Base-by-base conservation (phyloP, 1,140 invertebrate species). In the Phymorhynchus buccinoides region DNA sequence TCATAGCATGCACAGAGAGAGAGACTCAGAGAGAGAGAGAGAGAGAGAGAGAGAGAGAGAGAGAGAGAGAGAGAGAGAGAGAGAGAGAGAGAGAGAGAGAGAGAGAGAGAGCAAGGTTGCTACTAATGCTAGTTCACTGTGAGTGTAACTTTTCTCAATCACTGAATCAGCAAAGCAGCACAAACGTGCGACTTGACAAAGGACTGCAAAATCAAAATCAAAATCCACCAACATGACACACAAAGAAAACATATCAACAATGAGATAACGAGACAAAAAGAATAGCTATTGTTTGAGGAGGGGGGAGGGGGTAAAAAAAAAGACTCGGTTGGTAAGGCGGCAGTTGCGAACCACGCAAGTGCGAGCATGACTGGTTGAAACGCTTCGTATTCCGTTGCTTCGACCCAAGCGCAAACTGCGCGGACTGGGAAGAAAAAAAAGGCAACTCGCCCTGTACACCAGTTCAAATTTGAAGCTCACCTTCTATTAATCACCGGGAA, bases 351-450 rank as follows among this genome's bases (percentile, higher is more conserved):
- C 77, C 27, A 4, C n/a, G 77, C 77, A 79, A 79, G 77, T 79
- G 77, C 77, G 73, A 75, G 73, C 73, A 75, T 75, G 73, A n/a
- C n/a, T 39, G 41, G 37, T 41, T 16, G 73, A 75, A 16, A 42
- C 22, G 9, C 62, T 32, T 37, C 44, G 14, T 41, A 82, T n/a
- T n/a, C n/a, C n/a, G n/a, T n/a, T n/a, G n/a, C n/a, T n/a, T n/a
- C n/a, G n/a, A n/a, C n/a, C n/a, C n/a, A n/a, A n/a, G n/a, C n/a
- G n/a, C n/a, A n/a, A n/a, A n/a, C n/a, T n/a, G n/a, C n/a, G n/a
- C n/a, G n/a, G n/a, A n/a, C n/a, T n/a, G n/a, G n/a, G n/a, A n/a
- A n/a, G n/a, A n/a, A n/a, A n/a, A n/a, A n/a, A n/a, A n/a, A n/a
- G n/a, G n/a, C n/a, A n/a, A n/a, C n/a, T n/a, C n/a, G n/a, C n/a